Evolutionary conservation across 2,113 vertebrate genomes (phyloP).

Genomic region (Bettongia penicillata): DNA sequence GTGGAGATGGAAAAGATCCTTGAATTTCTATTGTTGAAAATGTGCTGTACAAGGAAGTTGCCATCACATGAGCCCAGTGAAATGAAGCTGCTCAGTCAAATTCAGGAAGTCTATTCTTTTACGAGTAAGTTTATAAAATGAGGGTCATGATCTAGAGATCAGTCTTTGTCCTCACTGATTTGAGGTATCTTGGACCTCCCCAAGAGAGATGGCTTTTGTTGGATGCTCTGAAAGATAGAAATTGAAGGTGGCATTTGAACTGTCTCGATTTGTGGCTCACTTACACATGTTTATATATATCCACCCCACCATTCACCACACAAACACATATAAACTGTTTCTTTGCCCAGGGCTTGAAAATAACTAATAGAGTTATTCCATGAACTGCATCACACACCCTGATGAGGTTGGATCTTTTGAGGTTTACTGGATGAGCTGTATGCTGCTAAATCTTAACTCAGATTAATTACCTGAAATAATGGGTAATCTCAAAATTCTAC

Average conservation of each 20-base stretch:
- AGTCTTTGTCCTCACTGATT: slow-evolving; percentile 35
- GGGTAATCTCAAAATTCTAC: not conserved
- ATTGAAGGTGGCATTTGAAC: slow-evolving; percentile 42
- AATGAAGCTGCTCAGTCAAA: slow-evolving; percentile 68
- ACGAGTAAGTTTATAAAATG: slow-evolving; percentile 66
- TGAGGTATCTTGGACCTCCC: slow-evolving; percentile 25
- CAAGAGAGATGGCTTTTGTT: not conserved
- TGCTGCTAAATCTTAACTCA: not conserved
- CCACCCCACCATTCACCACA: not conserved
- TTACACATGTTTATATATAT: not conserved
- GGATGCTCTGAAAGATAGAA: slow-evolving; percentile 42
- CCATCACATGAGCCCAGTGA: slow-evolving; percentile 62
- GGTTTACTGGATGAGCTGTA: not conserved
- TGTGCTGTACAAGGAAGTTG: slow-evolving; percentile 58
- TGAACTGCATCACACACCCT: not conserved
- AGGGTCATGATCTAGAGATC: slow-evolving; percentile 68
- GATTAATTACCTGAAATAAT: not conserved
- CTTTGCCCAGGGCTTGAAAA: slow-evolving; percentile 4
- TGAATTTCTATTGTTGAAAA: slow-evolving; percentile 71
- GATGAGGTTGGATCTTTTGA: slow-evolving; percentile 29
- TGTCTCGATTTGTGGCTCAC: slow-evolving; percentile 47
- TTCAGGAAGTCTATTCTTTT: slow-evolving; percentile 64
- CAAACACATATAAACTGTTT: not conserved
- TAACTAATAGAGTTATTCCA: slow-evolving; percentile 16
- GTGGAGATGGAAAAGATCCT: slow-evolving; percentile 69